These are phyloP conservation scores for Acholoe squamosa DNA, from an alignment of 2,888 invertebrate species.

Conservation along the genomic window DNA sequence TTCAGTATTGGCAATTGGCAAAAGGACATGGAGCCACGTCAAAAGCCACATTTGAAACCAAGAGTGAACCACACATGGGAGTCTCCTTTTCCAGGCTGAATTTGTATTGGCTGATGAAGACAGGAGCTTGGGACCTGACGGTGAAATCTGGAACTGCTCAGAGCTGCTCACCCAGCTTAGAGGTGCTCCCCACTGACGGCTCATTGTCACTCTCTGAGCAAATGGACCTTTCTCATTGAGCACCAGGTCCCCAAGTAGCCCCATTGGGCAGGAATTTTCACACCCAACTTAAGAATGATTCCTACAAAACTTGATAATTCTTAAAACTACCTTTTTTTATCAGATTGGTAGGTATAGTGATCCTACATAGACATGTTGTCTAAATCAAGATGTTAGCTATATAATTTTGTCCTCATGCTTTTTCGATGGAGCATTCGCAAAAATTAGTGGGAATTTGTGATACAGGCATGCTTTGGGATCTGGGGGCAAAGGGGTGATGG, in stretches of 20 bases:
- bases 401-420: not conserved
- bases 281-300: not conserved
- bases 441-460: not conserved
- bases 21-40: not conserved
- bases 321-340: too few species aligned
- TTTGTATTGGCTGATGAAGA: constrained; percentile 19
- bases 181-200: constrained; percentile 36
- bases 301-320: too few species aligned
- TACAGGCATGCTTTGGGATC: not conserved
- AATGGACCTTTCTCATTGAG: constrained; percentile 16
- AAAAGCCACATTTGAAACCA: constrained; percentile 29
- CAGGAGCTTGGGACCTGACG: not conserved
- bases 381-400: too few species aligned
- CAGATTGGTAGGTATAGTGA: too few species aligned
- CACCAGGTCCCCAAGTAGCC: not conserved
- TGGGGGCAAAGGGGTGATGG: too few species aligned
- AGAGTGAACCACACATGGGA: not conserved
- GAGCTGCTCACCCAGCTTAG: constrained; percentile 1
- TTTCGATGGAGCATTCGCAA: not conserved
- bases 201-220: constrained; percentile 49
- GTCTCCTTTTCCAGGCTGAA: not conserved
- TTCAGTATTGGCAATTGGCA: not conserved
- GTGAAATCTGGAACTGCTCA: constrained; percentile 54
- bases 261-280: not conserved
- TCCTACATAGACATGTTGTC: not conserved